phyloP scores from a whole-genome alignment of 2,113 vertebrate species.

The Onychostruthus taczanowskii region DNA sequence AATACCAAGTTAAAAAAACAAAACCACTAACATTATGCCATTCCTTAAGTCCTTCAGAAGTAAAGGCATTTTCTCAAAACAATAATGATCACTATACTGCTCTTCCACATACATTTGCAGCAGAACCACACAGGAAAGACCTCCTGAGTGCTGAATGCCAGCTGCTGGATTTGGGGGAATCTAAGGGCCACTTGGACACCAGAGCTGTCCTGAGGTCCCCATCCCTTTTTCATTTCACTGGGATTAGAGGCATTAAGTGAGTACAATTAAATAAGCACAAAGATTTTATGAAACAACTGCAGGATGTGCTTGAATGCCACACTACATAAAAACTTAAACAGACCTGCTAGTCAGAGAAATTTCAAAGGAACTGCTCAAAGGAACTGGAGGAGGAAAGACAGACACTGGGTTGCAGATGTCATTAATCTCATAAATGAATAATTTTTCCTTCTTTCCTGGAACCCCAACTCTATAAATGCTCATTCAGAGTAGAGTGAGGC shows the following conservation, averaged over 20 bases:
- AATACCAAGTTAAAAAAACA: neutral
- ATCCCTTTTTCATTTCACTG: neutral
- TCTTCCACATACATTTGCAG: neutral
- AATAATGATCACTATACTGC: neutral
- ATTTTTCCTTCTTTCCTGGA: neutral
- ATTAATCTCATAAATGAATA: neutral
- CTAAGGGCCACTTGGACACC: neutral
- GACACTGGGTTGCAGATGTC: neutral
- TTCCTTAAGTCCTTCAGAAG: neutral
- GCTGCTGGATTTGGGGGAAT: neutral
- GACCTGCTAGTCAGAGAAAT: neutral
- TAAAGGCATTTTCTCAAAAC: neutral
- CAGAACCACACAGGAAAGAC: neutral
- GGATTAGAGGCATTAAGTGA: neutral
- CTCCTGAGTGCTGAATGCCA: neutral
- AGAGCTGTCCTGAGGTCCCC: accelerated
- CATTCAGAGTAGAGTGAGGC: neutral
- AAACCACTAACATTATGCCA: neutral
- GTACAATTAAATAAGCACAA: neutral
- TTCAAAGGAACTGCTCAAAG: neutral
- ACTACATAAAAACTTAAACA: neutral
- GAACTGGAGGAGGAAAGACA: neutral
- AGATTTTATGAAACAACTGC: neutral
- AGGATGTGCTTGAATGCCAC: neutral
- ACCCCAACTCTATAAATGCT: neutral